Evolutionary conservation across 2,113 vertebrate genomes (phyloP), one percentile per base, ranked within the genome.

Genomic region (Syrmaticus mikado): DNA sequence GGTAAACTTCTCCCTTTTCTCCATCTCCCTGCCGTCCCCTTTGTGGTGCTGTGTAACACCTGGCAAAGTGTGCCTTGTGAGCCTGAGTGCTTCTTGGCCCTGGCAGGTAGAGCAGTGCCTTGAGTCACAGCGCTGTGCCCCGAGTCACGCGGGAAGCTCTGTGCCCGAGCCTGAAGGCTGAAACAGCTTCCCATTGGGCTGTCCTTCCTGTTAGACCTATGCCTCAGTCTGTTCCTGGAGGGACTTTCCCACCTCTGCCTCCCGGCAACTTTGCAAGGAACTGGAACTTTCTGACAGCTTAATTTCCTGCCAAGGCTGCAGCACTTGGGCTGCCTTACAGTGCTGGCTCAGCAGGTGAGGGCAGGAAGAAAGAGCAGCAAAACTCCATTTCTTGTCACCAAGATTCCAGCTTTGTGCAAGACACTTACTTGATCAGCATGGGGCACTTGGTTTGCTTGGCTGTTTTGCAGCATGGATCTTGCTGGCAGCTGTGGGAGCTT

Each of bases 301-400:
- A 11, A 14, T 88, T 90, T 71, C 50, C 76, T 91, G 82, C 88
- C 50, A 50, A 24, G 57, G 38, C 87, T 81, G 76, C 93, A 81
- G 83, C 28, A 5, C 32, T 61, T 1, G 1, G 55, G 73, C 67
- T 79, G 82, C 65, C 21, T 34, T 4, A 18, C 30, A 11, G 41
- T 2, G 19, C 92, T 45, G 85, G 32, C 73, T 88, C 53, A 53
- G 87, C 40, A 46, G 67, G 60, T 48, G 91, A 80, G 79, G 43
- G 30, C 16, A n/a, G 52, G 85, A 55, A 41, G 55, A 85, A 66
- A 27, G 43, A 93, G 40, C 79, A 92, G 68, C 40, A 85, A 13
- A 94, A 81, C 78, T 91, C 73, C 60, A 17, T 70, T 84, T 78
- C 74, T 78, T 82, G 50, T 90, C 81, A 40, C 53, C 53, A 21